Evolutionary conservation across 1,140 invertebrate genomes (phyloP), one percentile per base, ranked within the genome.

Genomic region (Leptopilina boulardi): DNA sequence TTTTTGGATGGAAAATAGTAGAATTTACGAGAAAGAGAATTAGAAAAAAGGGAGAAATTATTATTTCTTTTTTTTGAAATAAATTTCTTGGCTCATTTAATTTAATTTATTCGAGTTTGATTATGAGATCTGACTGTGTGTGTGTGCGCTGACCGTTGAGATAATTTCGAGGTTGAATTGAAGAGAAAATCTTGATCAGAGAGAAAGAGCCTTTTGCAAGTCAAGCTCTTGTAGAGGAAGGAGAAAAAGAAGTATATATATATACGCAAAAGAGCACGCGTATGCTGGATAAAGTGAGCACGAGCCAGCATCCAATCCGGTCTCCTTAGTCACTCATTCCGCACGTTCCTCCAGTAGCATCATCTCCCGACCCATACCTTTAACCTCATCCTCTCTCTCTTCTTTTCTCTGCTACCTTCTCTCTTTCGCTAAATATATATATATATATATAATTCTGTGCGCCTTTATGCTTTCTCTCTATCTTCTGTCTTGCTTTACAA

Each of bases 281-380:
- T 59, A 59, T 30, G 56, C 23, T 30, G 59, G 59, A n/a, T 30
- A 66, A 30, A 66, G 59, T 66, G 21, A 66, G 59, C 59, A 66
- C 59, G 59, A 34, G 59, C 26, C 59, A 66, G 59, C 59, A 66
- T 66, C 26, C 26, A 66, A 66, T 66, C 59, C 26, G 23, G 26
- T 66, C 59, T 66, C 59, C 59, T 66, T 66, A 66, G 59, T 66
- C 23, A 66, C 56, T 34, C 23, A 66, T 66, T 66, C 56, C 56
- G 23, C 56, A 66, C 56, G 56, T 66, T 66, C 56, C 23, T 66
- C 21, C 21, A 66, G 56, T 66, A 66, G 56, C 56, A 66, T 66
- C 56, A 66, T 66, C 34, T 38, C 34, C 56, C 56, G 23, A 30
- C 56, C 23, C 56, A 66, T 66, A 30, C 56, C 26, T 66, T 66